Base-by-base conservation (phyloP, 1,140 invertebrate genomes). In the Zophobas morio region DNA sequence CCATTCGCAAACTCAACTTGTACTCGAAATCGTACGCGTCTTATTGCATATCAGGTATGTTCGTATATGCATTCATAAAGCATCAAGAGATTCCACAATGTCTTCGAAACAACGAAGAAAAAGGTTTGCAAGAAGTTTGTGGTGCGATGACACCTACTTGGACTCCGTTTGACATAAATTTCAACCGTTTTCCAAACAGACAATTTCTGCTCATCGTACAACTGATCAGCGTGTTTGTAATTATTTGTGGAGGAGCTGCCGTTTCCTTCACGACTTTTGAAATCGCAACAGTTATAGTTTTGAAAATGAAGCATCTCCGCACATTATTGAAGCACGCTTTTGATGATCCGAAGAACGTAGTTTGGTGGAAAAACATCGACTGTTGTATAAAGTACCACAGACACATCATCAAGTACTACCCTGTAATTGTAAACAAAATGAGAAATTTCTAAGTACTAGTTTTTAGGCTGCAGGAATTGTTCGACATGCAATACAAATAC, bases 281-380 rank as follows among this genome's bases (percentile, higher is more conserved):
- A 20, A 20, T 20, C 35, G 53, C 33, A 54, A 6, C 35, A 4
- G 53, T 34, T 33, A 54, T 54, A 5, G 33, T 20, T 54, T 32
- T 54, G 5, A 54, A 54, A 54, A 54, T 54, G 33, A 54, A 54
- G 32, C 53, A 54, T 4, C 53, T 54, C 35, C 33, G 35, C 1
- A 34, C 32, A 33, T 34, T 54, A 34, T 54, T 54, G 32, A 54
- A n/a, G 6, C 32, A 54, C 33, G 53, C 32, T 54, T 54, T 32
- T 34, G 53, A 54, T 32, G 53, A 54, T 34, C 53, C 53, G 2
- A 20, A 5, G 53, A 54, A 20, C 20, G 20, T 20, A 32, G 53
- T 33, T 32, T 6, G 6, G 35, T 5, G 35, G 6, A 54, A 33
- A 0, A 54, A 33, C 32, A 54, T 54, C 20, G 20, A 20, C 20